Conservation (phyloP, 1,140 invertebrate genomes). For the Xylocopa sonorina region DNA sequence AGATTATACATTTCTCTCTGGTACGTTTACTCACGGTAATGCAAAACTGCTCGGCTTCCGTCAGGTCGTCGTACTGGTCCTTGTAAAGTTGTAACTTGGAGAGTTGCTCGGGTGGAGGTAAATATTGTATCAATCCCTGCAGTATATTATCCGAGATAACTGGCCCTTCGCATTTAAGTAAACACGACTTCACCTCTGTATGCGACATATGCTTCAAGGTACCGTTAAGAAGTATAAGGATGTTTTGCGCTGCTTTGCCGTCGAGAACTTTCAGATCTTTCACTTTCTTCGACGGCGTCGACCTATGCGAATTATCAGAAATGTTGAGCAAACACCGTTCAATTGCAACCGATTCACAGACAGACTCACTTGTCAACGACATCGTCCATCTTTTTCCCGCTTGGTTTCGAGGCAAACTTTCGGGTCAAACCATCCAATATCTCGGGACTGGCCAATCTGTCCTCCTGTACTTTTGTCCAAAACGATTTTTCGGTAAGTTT, state of each 20-base stretch:
- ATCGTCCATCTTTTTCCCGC: conserved; percentile 87
- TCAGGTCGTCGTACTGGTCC: conserved; percentile 90
- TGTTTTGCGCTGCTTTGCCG: conserved; percentile 96
- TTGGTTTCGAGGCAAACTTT: conserved; percentile 94
- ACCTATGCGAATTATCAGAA: conserved; percentile 77
- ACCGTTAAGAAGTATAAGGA: conserved; percentile 94
- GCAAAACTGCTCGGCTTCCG: conserved; percentile 97
- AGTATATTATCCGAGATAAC: conserved; percentile 91
- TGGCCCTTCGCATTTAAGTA: conserved; percentile 93
- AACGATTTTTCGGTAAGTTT: conserved; percentile 97
- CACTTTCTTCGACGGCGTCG: conserved; percentile 89
- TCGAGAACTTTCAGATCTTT: conserved; percentile 96
- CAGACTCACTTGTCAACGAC: conserved; percentile 86
- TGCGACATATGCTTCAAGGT: conserved; percentile 95
- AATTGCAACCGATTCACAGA: not conserved
- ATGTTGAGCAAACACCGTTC: too few species aligned
- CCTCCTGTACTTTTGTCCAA: conserved; percentile 97
- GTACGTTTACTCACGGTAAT: conserved; percentile 89
- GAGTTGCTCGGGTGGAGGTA: conserved; percentile 94
- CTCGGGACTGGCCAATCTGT: conserved; percentile 92
- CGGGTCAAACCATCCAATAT: conserved; percentile 91
- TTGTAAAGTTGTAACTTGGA: conserved; percentile 91
- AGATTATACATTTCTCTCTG: too few species aligned
- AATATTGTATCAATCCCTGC: conserved; percentile 92
- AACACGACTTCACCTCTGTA: conserved; percentile 91